Evolutionary conservation across 1,140 invertebrate genomes (phyloP).

Genomic region (Cecropterus lyciades): DNA sequence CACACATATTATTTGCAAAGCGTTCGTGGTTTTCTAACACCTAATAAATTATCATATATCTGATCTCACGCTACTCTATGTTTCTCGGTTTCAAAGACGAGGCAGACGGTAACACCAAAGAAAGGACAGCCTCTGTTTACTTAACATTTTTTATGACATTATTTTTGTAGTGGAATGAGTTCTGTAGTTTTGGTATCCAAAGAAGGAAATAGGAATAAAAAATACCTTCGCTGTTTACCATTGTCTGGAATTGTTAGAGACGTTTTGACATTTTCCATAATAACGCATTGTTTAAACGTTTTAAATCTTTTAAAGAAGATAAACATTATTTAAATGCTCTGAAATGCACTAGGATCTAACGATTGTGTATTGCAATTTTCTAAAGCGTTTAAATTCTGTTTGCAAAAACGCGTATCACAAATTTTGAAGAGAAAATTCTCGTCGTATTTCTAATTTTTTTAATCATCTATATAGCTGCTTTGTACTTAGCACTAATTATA

Average conservation of each 20-base stretch:
- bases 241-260: slow-evolving; percentile 22
- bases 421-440: too few relatives aligned
- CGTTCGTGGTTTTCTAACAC: too few relatives aligned
- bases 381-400: too few relatives aligned
- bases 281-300: slow-evolving; percentile 10
- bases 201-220: slow-evolving; percentile 48
- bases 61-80: not conserved
- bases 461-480: too few relatives aligned
- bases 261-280: slow-evolving; percentile 22
- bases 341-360: too few relatives aligned
- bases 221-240: slow-evolving; percentile 36
- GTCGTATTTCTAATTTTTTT: too few relatives aligned
- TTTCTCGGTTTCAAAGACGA: slow-evolving; percentile 54
- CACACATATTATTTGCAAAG: too few relatives aligned
- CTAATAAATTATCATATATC: too few relatives aligned
- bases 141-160: slow-evolving; percentile 72
- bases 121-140: slow-evolving; percentile 64
- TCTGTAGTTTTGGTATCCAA: slow-evolving; percentile 58
- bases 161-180: slow-evolving; percentile 65
- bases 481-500: too few relatives aligned
- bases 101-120: slow-evolving; percentile 61
- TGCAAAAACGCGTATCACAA: too few relatives aligned
- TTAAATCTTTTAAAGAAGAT: not conserved
- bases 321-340: not conserved
- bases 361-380: too few relatives aligned